Percentiles rank a stretch among this genome's conserved stretches.
phyloP scores from a whole-genome alignment of 2,113 vertebrate genomes.

The Triplophysa siluroides region DNA sequence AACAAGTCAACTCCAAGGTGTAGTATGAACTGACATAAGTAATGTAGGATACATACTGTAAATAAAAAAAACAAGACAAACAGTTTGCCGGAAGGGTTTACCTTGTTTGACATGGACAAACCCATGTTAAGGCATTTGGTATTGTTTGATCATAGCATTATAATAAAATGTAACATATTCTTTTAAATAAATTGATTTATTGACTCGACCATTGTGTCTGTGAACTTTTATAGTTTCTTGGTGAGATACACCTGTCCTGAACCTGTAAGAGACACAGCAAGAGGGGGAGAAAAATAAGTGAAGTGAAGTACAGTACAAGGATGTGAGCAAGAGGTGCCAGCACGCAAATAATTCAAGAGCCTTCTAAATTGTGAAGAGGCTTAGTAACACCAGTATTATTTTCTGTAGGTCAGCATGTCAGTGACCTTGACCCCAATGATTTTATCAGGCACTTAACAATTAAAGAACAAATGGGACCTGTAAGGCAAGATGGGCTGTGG shows the following conservation, averaged over 20 bases:
- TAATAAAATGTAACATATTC: slow-evolving; percentile 86
- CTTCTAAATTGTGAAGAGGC: slow-evolving; percentile 46
- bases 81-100: not conserved
- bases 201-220: slow-evolving; percentile 59
- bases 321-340: slow-evolving; percentile 33
- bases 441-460: slow-evolving; percentile 58
- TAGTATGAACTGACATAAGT: slow-evolving; percentile 4
- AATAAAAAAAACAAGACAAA: not conserved
- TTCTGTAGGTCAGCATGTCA: slow-evolving; percentile 43
- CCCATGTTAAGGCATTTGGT: slow-evolving; percentile 31
- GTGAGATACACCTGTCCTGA: not conserved
- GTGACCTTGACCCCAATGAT: slow-evolving; percentile 44
- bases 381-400: slow-evolving; percentile 49
- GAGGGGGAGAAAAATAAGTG: not conserved
- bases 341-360: slow-evolving; percentile 37
- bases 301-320: slow-evolving; percentile 1
- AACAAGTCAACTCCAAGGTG: slow-evolving; percentile 10
- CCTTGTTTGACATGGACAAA: slow-evolving; percentile 20
- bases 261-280: not conserved
- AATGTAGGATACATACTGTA: slow-evolving; percentile 7
- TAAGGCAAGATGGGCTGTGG: slow-evolving; percentile 38
- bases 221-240: not conserved
- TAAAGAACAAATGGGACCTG: slow-evolving; percentile 40
- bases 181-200: slow-evolving; percentile 88
- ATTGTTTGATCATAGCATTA: slow-evolving; percentile 73